phyloP scores from a whole-genome alignment of 2,888 invertebrate genomes.

The Molanna angustata region DNA sequence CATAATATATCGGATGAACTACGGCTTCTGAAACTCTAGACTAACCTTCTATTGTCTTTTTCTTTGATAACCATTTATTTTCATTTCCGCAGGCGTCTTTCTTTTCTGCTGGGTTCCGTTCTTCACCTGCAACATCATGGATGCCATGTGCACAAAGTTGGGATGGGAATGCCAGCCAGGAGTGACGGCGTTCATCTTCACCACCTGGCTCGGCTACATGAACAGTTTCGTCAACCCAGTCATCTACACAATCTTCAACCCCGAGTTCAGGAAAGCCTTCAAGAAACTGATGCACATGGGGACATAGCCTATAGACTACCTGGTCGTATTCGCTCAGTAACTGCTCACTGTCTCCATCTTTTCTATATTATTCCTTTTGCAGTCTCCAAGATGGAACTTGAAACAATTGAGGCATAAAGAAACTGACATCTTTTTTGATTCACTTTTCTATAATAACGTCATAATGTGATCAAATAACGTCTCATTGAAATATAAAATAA shows the following conservation, averaged over 20 bases:
- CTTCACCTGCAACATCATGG: conserved; percentile 97
- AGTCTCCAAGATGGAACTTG: too few relatives aligned
- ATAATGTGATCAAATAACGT: too few relatives aligned
- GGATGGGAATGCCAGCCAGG: conserved; percentile 77
- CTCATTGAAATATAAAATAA: too few relatives aligned
- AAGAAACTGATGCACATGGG: conserved; percentile 83
- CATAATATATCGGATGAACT: too few relatives aligned
- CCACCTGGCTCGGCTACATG: conserved; percentile 98
- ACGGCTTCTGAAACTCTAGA: too few relatives aligned
- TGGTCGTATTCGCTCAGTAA: conserved; percentile 49
- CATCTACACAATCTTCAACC: conserved; percentile 94
- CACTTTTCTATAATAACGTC: too few relatives aligned
- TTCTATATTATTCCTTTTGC: conserved; percentile 12
- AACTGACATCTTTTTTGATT: too few relatives aligned
- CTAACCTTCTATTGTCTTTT: too few relatives aligned
- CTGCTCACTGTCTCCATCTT: conserved; percentile 5
- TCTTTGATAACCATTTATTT: too few relatives aligned
- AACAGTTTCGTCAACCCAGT: conserved; percentile 93
- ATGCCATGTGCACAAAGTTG: conserved; percentile 91
- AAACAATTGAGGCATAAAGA: too few relatives aligned
- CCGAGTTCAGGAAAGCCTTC: conserved; percentile 97
- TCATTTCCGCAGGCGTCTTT: conserved; percentile 81
- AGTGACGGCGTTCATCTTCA: conserved; percentile 86
- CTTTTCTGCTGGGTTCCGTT: conserved; percentile 99
- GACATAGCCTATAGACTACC: conserved; percentile 51